Evolutionary conservation across 92 coral and sea anemone species (phyloP).

Genomic region (Epizoanthus stellaris): DNA sequence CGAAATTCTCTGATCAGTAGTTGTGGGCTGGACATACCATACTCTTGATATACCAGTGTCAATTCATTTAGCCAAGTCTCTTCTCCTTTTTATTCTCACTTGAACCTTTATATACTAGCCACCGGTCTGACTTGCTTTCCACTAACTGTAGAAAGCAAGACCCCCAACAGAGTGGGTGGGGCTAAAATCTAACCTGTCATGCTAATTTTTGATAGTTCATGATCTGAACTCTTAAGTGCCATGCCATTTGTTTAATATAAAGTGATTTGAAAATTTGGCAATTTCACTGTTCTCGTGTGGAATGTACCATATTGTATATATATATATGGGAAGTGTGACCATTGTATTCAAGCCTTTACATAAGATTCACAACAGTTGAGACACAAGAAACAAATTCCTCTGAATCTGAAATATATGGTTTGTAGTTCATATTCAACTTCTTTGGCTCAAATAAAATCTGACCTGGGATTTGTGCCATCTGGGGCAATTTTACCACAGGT

Average conservation of each 20-base stretch:
- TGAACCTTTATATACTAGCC: not conserved
- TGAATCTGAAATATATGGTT: no score
- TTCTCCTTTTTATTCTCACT: not conserved
- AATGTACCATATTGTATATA: not conserved
- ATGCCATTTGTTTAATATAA: not conserved
- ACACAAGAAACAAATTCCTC: no score
- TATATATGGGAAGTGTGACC: no score
- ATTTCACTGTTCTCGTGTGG: conserved; percentile 2
- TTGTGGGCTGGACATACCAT: not conserved
- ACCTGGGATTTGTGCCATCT: no score
- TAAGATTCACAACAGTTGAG: no score
- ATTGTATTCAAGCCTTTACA: no score
- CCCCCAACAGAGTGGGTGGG: not conserved
- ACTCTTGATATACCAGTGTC: not conserved
- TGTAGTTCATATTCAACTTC: no score
- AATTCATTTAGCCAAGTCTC: not conserved
- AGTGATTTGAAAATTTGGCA: not conserved
- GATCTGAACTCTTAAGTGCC: not conserved
- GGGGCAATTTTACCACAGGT: no score
- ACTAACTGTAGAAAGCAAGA: not conserved
- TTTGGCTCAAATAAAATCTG: no score
- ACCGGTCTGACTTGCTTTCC: not conserved
- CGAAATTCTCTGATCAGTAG: not conserved
- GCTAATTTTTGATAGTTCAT: not conserved
- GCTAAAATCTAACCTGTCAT: not conserved